These are phyloP conservation scores for Axea sp. DNA, from an alignment of 2,888 invertebrate genomes.

Conservation along the genomic window DNA sequence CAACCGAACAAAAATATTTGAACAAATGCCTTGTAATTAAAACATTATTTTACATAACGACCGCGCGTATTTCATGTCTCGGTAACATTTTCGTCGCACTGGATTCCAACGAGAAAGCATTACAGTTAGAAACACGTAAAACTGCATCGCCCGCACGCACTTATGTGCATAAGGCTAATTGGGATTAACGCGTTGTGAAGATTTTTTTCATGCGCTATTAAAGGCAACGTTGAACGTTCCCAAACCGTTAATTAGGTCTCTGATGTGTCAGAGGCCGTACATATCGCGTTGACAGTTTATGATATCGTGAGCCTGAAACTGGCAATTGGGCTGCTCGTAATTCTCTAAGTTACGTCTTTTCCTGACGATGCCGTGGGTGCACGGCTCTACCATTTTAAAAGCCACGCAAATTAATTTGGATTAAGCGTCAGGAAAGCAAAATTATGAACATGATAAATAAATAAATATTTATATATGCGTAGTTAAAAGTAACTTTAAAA, in stretches of 20 bases:
- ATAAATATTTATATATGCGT: constrained; percentile 7
- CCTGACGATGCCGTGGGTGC: constrained; percentile 41
- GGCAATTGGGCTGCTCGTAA: constrained; percentile 45
- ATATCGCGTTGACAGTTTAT: constrained; percentile 47
- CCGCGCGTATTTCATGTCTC: constrained; percentile 39
- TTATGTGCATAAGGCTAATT: constrained; percentile 58
- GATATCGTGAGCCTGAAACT: constrained; percentile 44
- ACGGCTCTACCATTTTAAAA: constrained; percentile 13
- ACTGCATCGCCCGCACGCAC: constrained; percentile 38
- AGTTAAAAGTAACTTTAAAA: constrained; percentile 4
- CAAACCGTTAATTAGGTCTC: constrained; percentile 59
- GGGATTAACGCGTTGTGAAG: constrained; percentile 58
- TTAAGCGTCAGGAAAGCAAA: not conserved
- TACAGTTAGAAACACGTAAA: constrained; percentile 41
- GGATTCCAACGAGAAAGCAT: constrained; percentile 39
- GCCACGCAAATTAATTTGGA: constrained; percentile 11
- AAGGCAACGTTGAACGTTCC: constrained; percentile 45
- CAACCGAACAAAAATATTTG: constrained; percentile 6
- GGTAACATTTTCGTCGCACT: constrained; percentile 46
- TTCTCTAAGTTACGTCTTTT: constrained; percentile 47
- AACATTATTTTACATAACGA: constrained; percentile 56
- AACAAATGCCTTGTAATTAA: constrained; percentile 45
- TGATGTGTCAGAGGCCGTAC: constrained; percentile 57
- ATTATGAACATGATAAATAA: constrained; percentile 13
- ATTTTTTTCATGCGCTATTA: constrained; percentile 54